Conservation (phyloP, 2,888 invertebrate species). For the Polia nebulosa region DNA sequence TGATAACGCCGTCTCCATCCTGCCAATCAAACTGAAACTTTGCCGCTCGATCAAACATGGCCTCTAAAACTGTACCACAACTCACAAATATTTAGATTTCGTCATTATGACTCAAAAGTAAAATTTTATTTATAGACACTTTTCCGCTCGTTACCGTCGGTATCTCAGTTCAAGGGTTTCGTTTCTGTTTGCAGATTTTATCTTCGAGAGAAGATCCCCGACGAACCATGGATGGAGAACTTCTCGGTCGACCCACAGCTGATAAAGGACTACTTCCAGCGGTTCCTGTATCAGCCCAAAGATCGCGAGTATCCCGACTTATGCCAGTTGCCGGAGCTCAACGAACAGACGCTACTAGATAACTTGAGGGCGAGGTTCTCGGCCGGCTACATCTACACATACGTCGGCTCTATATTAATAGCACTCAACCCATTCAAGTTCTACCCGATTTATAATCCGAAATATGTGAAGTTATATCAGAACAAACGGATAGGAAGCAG, state of each 20-base stretch:
- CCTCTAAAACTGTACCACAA: constrained; percentile 74
- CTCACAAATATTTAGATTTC: constrained; percentile 77
- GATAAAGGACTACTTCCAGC: constrained; percentile 97
- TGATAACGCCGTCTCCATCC: constrained; percentile 88
- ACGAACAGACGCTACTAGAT: constrained; percentile 97
- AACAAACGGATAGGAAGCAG: constrained; percentile 97
- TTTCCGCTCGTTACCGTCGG: constrained; percentile 39
- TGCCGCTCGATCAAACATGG: constrained; percentile 79
- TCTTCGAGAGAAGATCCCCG: constrained; percentile 96
- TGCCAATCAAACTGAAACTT: constrained; percentile 87
- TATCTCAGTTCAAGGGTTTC: constrained; percentile 31
- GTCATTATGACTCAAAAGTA: constrained; percentile 84
- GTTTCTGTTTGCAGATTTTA: constrained; percentile 93
- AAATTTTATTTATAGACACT: constrained; percentile 71
- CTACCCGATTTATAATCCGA: constrained; percentile 99
- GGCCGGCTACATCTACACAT: constrained; percentile 98
- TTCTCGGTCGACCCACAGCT: constrained; percentile 97
- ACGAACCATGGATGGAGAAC: constrained; percentile 96
- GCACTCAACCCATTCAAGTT: constrained; percentile 98
- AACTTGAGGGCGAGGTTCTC: constrained; percentile 97
- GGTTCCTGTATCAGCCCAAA: constrained; percentile 97
- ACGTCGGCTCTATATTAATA: constrained; percentile 98
- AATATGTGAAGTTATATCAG: constrained; percentile 98
- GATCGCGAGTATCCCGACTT: constrained; percentile 98
- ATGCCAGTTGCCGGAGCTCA: constrained; percentile 98